Evolutionary conservation across 2,888 invertebrate genomes (phyloP), one percentile per base, ranked within the genome.

Genomic region (Pristionchus exspectatus): DNA sequence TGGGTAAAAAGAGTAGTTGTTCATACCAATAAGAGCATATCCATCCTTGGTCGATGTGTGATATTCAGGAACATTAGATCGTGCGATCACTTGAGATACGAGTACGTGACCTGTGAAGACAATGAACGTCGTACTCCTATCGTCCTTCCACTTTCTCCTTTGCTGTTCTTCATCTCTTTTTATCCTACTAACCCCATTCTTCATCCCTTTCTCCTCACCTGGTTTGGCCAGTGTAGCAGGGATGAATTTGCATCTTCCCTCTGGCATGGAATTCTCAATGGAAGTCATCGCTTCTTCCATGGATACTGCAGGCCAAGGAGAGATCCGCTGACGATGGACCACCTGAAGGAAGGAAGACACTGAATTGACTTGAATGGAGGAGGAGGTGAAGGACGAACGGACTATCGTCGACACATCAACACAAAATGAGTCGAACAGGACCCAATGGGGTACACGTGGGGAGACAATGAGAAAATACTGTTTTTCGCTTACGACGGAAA

Each of bases 11-110:
- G 21, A 12, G 33, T 63, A 63, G 1, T 63, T 18, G 0, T 21
- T n/a, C 85, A 44, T 54, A 94, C 94, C 92, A 87, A 91, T 91
- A 14, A 94, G 92, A 16, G 95, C 95, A 88, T 94, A 94, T 24
- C 95, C 95, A 89, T 95, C 94, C 90, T 92, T 94, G 81, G 91
- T 91, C 0, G 95, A 94, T 9, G 93, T 93, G 72, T 90, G 89
- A 74, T 87, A 83, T 87, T 90, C 69, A 72, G 92, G 91, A 89
- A 94, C 90, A 90, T 93, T 86, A 63, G 90, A 59, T 59, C 83
- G 38, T 12, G 89, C 54, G 4, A 38, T 3, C 50, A 89, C 81
- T 54, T 21, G 59, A 66, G 59, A 66, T n/a, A 83, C 89, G 27
- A 89, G 66, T 7, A 89, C 89, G 54, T 81, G 89, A 66, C 83